Evolutionary conservation across 2,888 invertebrate genomes (phyloP).

Genomic region (Drosophila ezoana): DNA sequence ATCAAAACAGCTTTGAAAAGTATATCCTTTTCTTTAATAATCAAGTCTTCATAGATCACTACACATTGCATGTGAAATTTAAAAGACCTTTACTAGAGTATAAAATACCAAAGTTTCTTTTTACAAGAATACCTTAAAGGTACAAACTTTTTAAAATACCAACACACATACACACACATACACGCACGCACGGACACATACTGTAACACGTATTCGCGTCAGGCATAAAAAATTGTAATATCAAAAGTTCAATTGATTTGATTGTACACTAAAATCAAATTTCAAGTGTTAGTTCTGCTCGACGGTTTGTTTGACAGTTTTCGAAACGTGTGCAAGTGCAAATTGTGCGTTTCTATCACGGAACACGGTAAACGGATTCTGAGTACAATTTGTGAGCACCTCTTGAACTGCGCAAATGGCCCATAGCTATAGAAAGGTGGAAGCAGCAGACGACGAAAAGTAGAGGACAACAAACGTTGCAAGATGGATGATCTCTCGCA

Average conservation of each 20-base stretch:
- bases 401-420: constrained; percentile 57
- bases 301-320: constrained; percentile 11
- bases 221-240: constrained; percentile 58
- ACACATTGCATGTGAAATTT: neutral
- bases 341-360: neutral
- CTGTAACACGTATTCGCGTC: constrained; percentile 59
- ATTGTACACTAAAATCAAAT: constrained; percentile 41
- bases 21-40: neutral
- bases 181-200: constrained; percentile 26
- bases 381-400: constrained; percentile 36
- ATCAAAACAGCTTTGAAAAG: neutral
- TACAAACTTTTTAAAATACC: constrained; percentile 34
- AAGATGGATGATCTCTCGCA: constrained; percentile 84
- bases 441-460: constrained; percentile 17
- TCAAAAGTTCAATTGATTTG: constrained; percentile 48
- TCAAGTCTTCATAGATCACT: neutral
- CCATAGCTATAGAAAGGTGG: constrained; percentile 27
- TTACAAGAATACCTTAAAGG: constrained; percentile 18
- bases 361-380: neutral
- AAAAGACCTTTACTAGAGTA: neutral
- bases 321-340: constrained; percentile 1
- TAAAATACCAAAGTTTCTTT: constrained; percentile 10
- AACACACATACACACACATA: constrained; percentile 17
- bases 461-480: constrained; percentile 20
- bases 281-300: constrained; percentile 34